Percentiles rank a stretch among this genome's conserved stretches.
Evolutionary conservation across 2,888 invertebrate species (phyloP).

Genomic region (Drosophila kuntzei): DNA sequence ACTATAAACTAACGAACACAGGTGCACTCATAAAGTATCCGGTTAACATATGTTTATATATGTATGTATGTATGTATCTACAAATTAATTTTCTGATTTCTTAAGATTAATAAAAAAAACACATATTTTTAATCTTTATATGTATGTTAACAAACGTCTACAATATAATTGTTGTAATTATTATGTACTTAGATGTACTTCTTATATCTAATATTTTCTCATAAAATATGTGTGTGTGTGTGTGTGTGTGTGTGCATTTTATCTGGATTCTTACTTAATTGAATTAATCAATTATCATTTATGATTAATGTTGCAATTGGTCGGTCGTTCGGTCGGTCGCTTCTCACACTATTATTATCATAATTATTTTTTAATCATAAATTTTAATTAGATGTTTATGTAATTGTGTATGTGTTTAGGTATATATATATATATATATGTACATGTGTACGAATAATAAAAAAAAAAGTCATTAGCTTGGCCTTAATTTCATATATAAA

Average conservation of each 20-base stretch:
- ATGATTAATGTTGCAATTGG: slow-evolving; percentile 61
- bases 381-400: slow-evolving; percentile 14
- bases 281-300: slow-evolving; percentile 24
- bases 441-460: slow-evolving; percentile 36
- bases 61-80: slow-evolving; percentile 47
- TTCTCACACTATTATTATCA: slow-evolving; percentile 27
- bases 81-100: slow-evolving; percentile 36
- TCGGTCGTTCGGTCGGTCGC: slow-evolving; percentile 83
- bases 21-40: slow-evolving; percentile 80
- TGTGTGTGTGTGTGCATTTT: slow-evolving; percentile 13
- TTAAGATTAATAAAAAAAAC: slow-evolving; percentile 41
- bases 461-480: slow-evolving; percentile 47
- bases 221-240: slow-evolving; percentile 2
- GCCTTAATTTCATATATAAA: slow-evolving; percentile 45
- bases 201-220: background rate
- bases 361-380: slow-evolving; percentile 12
- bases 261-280: slow-evolving; percentile 17
- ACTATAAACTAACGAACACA: slow-evolving; percentile 80
- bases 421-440: slow-evolving; percentile 42
- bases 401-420: slow-evolving; percentile 15
- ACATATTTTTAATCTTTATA: slow-evolving; percentile 38
- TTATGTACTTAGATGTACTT: slow-evolving; percentile 15
- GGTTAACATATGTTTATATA: slow-evolving; percentile 64
- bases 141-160: slow-evolving; percentile 50
- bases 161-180: slow-evolving; percentile 22